These are phyloP conservation scores for Pelodytes ibericus DNA, from an alignment of 2,797 vertebrate species.

Conservation along the genomic window DNA sequence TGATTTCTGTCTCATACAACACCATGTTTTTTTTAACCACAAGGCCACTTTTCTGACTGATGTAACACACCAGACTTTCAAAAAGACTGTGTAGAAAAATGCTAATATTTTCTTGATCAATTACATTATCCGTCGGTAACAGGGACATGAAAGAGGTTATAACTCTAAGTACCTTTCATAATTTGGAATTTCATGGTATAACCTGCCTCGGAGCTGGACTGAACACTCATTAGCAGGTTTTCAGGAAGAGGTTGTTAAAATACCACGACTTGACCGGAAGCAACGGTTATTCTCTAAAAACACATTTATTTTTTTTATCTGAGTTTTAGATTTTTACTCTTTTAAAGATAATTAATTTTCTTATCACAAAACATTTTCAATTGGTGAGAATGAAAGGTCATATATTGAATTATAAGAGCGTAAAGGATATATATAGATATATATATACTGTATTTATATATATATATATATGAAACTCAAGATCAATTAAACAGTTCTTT, in stretches of 20 bases:
- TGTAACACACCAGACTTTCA: not conserved
- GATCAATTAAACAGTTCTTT: too few relatives aligned
- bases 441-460: too few relatives aligned
- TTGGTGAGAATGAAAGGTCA: too few relatives aligned
- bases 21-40: slow-evolving; percentile 11
- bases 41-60: not conserved
- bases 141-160: slow-evolving; percentile 11
- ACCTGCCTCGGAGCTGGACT: not conserved
- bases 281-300: too few relatives aligned
- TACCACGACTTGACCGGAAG: not conserved
- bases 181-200: slow-evolving; percentile 4
- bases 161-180: slow-evolving; percentile 3
- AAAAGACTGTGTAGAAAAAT: slow-evolving; percentile 11
- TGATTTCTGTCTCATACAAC: slow-evolving; percentile 53
- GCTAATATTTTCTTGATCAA: slow-evolving; percentile 23
- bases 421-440: too few relatives aligned
- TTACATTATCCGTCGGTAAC: slow-evolving; percentile 12
- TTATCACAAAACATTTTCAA: too few relatives aligned
- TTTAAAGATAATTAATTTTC: too few relatives aligned
- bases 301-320: too few relatives aligned
- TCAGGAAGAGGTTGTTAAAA: too few relatives aligned
- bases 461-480: too few relatives aligned
- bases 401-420: too few relatives aligned
- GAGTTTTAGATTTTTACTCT: too few relatives aligned
- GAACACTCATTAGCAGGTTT: not conserved